Conservation (phyloP, 2,113 vertebrate species). For the Coreoperca whiteheadi region DNA sequence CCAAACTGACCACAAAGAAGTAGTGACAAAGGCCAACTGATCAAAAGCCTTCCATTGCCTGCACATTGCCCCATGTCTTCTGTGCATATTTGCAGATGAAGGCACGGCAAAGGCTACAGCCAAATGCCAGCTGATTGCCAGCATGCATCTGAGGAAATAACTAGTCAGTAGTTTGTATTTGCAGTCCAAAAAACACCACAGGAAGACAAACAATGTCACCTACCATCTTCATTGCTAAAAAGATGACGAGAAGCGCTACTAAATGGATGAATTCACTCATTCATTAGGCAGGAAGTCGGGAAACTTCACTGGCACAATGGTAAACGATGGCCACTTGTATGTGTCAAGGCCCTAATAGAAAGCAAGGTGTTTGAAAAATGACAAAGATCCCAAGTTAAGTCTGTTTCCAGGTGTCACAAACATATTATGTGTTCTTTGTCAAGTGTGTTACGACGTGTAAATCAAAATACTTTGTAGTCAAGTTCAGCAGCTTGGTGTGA, state of each 20-base stretch:
- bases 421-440: neutral
- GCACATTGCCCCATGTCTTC: neutral
- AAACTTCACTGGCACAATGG: neutral
- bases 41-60: neutral
- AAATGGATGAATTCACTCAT: neutral
- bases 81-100: neutral
- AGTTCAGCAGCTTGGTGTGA: slow-evolving; percentile 17
- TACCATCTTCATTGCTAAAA: neutral
- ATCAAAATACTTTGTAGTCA: neutral
- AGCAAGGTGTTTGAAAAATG: neutral
- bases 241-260: neutral
- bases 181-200: neutral
- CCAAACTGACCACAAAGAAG: neutral
- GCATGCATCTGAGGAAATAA: neutral
- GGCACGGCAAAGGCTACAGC: neutral
- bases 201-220: neutral
- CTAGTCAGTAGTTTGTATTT: neutral
- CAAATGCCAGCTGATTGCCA: neutral
- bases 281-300: neutral
- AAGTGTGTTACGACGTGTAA: neutral
- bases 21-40: neutral
- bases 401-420: slow-evolving; percentile 5
- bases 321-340: neutral
- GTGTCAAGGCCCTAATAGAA: neutral
- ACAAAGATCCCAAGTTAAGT: neutral